Conservation (phyloP, 2,797 vertebrate genomes). For the Antennarius maculatus region DNA sequence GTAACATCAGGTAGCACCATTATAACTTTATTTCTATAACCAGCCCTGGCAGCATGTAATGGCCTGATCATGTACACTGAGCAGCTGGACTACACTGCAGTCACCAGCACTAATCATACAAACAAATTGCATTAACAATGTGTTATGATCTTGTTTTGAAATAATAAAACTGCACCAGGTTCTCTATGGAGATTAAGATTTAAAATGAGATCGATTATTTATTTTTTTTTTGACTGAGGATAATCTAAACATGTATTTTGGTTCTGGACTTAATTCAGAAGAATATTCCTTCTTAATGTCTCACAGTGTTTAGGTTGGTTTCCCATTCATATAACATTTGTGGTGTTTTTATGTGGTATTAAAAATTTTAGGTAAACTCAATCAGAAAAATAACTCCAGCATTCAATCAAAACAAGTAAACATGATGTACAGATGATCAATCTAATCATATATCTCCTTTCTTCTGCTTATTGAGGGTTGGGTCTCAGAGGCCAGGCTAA, state of each 20-base stretch:
- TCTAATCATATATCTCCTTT: too few relatives aligned
- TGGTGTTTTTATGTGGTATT: too few relatives aligned
- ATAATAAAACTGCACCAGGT: slow-evolving; percentile 61
- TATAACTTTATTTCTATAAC: slow-evolving; percentile 80
- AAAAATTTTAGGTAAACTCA: too few relatives aligned
- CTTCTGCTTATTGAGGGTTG: too few relatives aligned
- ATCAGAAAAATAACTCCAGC: too few relatives aligned
- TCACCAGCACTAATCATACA: slow-evolving; percentile 68
- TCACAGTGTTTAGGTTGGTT: too few relatives aligned
- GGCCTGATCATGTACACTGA: slow-evolving; percentile 69
- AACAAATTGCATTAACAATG: slow-evolving; percentile 66
- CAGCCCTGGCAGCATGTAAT: slow-evolving; percentile 72
- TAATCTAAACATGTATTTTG: background rate
- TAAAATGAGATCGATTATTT: slow-evolving; percentile 5
- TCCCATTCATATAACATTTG: too few relatives aligned
- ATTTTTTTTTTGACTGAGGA: background rate
- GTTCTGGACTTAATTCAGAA: too few relatives aligned
- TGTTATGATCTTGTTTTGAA: slow-evolving; percentile 65
- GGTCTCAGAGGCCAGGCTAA: too few relatives aligned
- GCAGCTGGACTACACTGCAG: slow-evolving; percentile 59
- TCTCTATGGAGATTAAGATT: slow-evolving; percentile 36
- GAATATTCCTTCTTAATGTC: too few relatives aligned
- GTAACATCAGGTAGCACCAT: slow-evolving; percentile 76
- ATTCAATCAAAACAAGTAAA: too few relatives aligned
- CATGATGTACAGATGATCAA: too few relatives aligned